These are phyloP conservation scores for Drosophila mulleri DNA, from an alignment of 2,888 invertebrate species.

Conservation along the genomic window DNA sequence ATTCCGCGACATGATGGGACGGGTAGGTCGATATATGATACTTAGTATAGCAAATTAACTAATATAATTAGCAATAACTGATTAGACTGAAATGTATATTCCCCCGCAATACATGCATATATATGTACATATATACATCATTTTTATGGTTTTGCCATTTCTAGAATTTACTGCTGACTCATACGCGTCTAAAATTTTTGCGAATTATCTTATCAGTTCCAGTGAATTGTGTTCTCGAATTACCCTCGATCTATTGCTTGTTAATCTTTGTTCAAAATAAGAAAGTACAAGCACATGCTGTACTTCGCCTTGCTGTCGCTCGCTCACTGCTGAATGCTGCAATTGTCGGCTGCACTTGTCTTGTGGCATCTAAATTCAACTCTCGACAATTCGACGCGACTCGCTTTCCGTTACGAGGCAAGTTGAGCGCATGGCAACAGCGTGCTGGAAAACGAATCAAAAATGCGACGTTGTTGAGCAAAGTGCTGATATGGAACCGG, in stretches of 20 bases:
- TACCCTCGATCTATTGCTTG: constrained; percentile 4
- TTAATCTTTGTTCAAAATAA: neutral
- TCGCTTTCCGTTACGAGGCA: constrained; percentile 32
- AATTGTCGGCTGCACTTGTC: constrained; percentile 27
- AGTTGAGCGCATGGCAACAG: constrained; percentile 57
- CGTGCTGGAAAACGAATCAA: constrained; percentile 17
- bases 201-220: constrained; percentile 56
- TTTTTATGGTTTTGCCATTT: constrained; percentile 19
- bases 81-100: constrained; percentile 7
- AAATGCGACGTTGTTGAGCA: constrained; percentile 29
- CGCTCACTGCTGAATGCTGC: constrained; percentile 24
- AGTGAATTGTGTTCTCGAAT: neutral
- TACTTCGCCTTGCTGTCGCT: neutral
- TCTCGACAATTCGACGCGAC: constrained; percentile 13
- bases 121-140: neutral
- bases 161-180: constrained; percentile 35
- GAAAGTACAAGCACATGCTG: constrained; percentile 41
- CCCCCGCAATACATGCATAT: neutral
- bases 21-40: constrained; percentile 86
- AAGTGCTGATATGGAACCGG: constrained; percentile 64
- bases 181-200: constrained; percentile 7
- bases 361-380: constrained; percentile 34
- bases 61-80: neutral
- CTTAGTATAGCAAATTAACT: constrained; percentile 13
- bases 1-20: constrained; percentile 89